A percentile compares a stretch with the other conserved stretches of the same genome.
Evolutionary conservation across 2,797 vertebrate species (phyloP).

Genomic region (Triplophysa yarkandensis): DNA sequence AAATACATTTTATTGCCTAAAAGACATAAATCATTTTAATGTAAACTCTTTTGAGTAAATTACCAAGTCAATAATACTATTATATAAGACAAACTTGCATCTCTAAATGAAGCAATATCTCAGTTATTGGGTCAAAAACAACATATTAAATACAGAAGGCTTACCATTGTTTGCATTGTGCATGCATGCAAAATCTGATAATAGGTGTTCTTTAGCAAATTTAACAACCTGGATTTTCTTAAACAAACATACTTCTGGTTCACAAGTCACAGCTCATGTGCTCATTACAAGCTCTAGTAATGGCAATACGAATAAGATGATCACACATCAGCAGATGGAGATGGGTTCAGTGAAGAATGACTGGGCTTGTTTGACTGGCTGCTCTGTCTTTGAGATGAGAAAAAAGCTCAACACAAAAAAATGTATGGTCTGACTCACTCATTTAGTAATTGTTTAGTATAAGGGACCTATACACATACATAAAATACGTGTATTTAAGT

Average conservation of each 20-base stretch:
- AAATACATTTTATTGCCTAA: no score
- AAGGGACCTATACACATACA: background rate
- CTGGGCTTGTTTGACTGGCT: slow-evolving; percentile 54
- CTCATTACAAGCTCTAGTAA: slow-evolving; percentile 64
- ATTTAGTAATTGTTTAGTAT: background rate
- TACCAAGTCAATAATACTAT: no score
- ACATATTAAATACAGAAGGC: slow-evolving; percentile 2
- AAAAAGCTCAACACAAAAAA: slow-evolving; percentile 15
- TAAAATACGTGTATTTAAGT: background rate
- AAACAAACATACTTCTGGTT: slow-evolving; percentile 68
- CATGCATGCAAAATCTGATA: background rate
- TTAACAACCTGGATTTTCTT: slow-evolving; percentile 28
- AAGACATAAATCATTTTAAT: no score
- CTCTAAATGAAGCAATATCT: no score
- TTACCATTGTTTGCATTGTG: background rate
- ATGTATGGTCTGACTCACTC: background rate
- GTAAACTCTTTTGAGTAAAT: no score
- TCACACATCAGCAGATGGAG: slow-evolving; percentile 74
- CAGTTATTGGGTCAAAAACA: slow-evolving; percentile 1
- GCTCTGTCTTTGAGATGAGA: slow-evolving; percentile 47
- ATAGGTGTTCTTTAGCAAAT: no score
- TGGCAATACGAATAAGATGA: slow-evolving; percentile 70
- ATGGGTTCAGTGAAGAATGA: slow-evolving; percentile 63
- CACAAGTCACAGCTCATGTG: slow-evolving; percentile 72
- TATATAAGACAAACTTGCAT: no score